Conservation (phyloP, 2,797 vertebrate genomes). For the Ctenochaetus hawaiiensis region DNA sequence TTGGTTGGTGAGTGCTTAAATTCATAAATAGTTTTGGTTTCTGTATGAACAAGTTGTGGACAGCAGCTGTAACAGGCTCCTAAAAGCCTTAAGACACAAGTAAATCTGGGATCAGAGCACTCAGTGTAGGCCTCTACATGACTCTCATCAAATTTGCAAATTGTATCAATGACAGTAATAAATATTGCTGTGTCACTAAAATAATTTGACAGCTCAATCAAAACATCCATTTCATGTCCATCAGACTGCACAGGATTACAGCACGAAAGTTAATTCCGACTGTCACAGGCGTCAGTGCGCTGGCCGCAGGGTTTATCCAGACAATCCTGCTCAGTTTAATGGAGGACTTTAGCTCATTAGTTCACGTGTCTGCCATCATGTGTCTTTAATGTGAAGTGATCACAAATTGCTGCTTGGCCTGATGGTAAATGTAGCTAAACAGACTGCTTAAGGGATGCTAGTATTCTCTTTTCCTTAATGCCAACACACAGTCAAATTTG, state of each 20-base stretch:
- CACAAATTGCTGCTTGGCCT: not conserved
- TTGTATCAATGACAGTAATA: conserved; percentile 46
- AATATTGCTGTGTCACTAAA: conserved; percentile 31
- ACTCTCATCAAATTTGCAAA: conserved; percentile 31
- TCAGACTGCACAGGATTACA: conserved; percentile 43
- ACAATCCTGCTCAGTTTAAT: conserved; percentile 14
- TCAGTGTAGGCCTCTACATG: conserved; percentile 4
- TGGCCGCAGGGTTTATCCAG: conserved; percentile 15
- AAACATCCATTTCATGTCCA: conserved; percentile 36
- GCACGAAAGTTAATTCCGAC: conserved; percentile 29
- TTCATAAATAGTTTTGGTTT: not conserved
- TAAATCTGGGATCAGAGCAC: not conserved
- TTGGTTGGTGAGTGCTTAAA: not conserved
- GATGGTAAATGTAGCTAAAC: not conserved
- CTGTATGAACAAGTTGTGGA: not conserved
- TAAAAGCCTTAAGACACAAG: not conserved
- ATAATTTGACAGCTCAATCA: conserved; percentile 47
- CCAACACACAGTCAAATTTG: not conserved
- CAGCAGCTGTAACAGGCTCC: not conserved
- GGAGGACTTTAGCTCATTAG: not conserved
- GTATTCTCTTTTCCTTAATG: not conserved
- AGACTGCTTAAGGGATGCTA: conserved; percentile 3
- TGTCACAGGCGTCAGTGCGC: conserved; percentile 23
- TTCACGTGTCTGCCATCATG: conserved; percentile 15
- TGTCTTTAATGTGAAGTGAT: conserved; percentile 21